Conservation (phyloP, 2,113 vertebrate genomes). For the Pseudopipra pipra region DNA sequence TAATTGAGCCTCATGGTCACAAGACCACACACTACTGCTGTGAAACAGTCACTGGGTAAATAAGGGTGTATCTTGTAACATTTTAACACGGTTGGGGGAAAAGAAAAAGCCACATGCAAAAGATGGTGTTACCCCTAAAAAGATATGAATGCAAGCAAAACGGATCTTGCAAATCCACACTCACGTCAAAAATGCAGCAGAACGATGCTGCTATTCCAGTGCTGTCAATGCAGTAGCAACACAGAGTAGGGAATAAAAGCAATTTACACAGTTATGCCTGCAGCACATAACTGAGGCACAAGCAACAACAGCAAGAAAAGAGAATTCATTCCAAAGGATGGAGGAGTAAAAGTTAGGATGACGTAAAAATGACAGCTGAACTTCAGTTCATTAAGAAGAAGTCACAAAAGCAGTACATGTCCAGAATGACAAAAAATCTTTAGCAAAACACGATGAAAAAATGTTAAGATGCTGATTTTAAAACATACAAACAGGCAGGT, state of each 20-base stretch:
- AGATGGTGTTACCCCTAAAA: neutral
- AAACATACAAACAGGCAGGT: neutral
- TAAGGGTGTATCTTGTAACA: neutral
- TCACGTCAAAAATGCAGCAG: neutral
- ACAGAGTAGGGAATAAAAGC: neutral
- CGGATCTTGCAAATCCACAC: neutral
- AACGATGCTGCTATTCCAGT: neutral
- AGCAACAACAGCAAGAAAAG: neutral
- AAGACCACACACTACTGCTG: neutral
- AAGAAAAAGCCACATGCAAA: neutral
- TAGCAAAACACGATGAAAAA: neutral
- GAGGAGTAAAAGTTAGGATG: neutral
- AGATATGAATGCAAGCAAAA: neutral
- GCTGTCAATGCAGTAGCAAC: neutral
- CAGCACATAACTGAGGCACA: neutral
- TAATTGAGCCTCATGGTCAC: constrained; percentile 1
- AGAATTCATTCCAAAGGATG: neutral
- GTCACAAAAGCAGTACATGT: neutral
- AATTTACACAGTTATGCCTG: neutral
- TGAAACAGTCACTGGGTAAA: constrained; percentile 32
- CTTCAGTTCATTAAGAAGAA: neutral
- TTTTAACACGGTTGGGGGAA: neutral
- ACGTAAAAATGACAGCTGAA: neutral
- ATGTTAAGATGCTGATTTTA: neutral
- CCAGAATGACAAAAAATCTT: neutral